Conservation (phyloP, 2,888 invertebrate genomes). For the Caenorhabditis sp. region DNA sequence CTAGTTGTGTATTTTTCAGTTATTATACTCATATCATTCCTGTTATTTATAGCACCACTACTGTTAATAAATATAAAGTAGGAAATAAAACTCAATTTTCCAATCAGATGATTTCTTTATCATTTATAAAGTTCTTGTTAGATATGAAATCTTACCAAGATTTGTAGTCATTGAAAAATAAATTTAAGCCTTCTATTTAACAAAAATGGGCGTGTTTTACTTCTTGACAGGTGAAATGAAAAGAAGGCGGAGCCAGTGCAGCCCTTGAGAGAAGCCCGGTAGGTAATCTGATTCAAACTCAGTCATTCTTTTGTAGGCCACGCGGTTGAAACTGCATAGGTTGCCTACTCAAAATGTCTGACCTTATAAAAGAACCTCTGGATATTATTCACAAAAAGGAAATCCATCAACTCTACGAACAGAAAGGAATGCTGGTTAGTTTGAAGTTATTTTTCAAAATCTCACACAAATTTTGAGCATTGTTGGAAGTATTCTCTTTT, state of each 20-base stretch:
- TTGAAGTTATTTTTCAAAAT: neutral
- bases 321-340: neutral
- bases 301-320: neutral
- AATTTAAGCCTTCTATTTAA: neutral
- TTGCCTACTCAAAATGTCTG: constrained; percentile 14
- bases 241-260: constrained; percentile 32
- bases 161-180: too few species aligned
- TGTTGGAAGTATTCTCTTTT: too few species aligned
- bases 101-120: too few species aligned
- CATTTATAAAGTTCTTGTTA: too few species aligned
- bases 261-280: neutral
- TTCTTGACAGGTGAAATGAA: constrained; percentile 25
- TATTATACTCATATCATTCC: neutral
- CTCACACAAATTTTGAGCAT: neutral
- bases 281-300: neutral
- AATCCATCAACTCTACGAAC: constrained; percentile 25
- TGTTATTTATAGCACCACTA: neutral
- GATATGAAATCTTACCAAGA: too few species aligned
- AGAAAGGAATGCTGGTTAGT: constrained; percentile 39
- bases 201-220: constrained; percentile 13
- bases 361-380: constrained; percentile 14
- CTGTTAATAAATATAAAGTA: neutral
- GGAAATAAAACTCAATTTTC: too few species aligned
- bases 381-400: constrained; percentile 39
- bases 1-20: neutral